phyloP scores from a whole-genome alignment of 2,888 invertebrate genomes.

The Pseudoips prasinana region DNA sequence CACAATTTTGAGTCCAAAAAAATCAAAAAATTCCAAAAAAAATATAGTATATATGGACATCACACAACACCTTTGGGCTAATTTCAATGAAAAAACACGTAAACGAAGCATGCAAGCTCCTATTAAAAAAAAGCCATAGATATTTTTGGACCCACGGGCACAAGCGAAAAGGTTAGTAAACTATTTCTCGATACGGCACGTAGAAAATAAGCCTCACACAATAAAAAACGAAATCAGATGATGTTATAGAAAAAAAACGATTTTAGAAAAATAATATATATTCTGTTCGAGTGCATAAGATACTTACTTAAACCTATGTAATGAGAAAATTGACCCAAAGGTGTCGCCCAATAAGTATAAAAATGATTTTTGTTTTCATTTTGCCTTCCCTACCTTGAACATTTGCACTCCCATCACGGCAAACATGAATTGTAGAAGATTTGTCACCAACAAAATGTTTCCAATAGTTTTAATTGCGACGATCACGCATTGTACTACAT shows the following conservation, averaged over 20 bases:
- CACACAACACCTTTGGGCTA: constrained; percentile 78
- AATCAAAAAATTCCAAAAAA: constrained; percentile 47
- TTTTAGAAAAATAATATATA: constrained; percentile 20
- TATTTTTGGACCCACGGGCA: constrained; percentile 75
- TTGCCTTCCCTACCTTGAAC: constrained; percentile 94
- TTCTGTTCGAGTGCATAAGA: constrained; percentile 28
- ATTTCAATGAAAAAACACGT: constrained; percentile 30
- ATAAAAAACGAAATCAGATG: constrained; percentile 60
- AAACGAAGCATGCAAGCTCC: constrained; percentile 52
- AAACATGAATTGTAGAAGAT: constrained; percentile 99
- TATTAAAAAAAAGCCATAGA: constrained; percentile 32
- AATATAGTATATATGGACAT: constrained; percentile 36
- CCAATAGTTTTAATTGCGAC: constrained; percentile 99
- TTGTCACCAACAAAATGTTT: constrained; percentile 99
- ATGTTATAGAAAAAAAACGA: constrained; percentile 26
- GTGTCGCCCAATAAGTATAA: constrained; percentile 53
- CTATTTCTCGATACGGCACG: constrained; percentile 34
- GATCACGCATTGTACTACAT: constrained; percentile 99
- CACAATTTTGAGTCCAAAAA: constrained; percentile 71
- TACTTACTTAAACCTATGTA: constrained; percentile 55
- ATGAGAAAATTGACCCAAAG: constrained; percentile 66
- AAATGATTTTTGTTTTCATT: constrained; percentile 21
- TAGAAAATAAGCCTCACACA: constrained; percentile 63
- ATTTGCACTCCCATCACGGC: constrained; percentile 99
- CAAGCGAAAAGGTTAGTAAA: constrained; percentile 61